Evolutionary conservation across 2,797 vertebrate genomes (phyloP).

Genomic region (Nannoperca obscura): DNA sequence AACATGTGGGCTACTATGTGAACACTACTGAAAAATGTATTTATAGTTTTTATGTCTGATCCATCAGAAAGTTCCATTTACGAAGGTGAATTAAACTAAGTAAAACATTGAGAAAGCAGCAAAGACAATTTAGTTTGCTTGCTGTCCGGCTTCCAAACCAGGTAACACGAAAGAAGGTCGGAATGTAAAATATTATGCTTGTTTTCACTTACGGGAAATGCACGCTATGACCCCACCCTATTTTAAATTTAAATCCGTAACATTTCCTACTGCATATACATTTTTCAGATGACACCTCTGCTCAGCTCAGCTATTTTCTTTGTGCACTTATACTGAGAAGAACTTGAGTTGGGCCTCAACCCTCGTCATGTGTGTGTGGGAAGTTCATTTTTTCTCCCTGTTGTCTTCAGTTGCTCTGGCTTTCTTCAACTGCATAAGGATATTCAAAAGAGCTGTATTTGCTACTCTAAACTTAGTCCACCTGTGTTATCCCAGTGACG

Average conservation of each 20-base stretch:
- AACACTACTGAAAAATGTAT: neutral
- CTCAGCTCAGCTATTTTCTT: neutral
- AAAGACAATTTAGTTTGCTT: neutral
- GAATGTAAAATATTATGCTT: neutral
- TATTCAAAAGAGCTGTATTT: conserved; percentile 47
- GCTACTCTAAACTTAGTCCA: conserved; percentile 19
- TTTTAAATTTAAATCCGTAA: conserved; percentile 21
- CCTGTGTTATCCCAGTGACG: conserved; percentile 24
- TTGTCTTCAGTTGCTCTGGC: conserved; percentile 1
- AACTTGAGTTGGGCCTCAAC: conserved; percentile 11
- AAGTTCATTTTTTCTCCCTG: neutral
- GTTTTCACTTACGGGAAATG: conserved; percentile 26
- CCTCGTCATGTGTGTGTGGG: neutral
- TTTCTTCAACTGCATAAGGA: conserved; percentile 34
- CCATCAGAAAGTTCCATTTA: neutral
- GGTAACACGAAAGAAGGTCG: neutral
- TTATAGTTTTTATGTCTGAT: neutral
- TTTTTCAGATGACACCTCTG: neutral
- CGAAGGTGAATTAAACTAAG: neutral
- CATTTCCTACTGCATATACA: conserved; percentile 19
- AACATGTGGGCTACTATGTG: neutral
- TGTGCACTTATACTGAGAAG: neutral
- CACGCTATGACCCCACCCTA: conserved; percentile 23
- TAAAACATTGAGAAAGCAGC: neutral
- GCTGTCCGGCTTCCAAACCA: conserved; percentile 2